These are phyloP conservation scores for Drosophila silvestris DNA, from an alignment of 2,888 invertebrate genomes.

Conservation along the genomic window DNA sequence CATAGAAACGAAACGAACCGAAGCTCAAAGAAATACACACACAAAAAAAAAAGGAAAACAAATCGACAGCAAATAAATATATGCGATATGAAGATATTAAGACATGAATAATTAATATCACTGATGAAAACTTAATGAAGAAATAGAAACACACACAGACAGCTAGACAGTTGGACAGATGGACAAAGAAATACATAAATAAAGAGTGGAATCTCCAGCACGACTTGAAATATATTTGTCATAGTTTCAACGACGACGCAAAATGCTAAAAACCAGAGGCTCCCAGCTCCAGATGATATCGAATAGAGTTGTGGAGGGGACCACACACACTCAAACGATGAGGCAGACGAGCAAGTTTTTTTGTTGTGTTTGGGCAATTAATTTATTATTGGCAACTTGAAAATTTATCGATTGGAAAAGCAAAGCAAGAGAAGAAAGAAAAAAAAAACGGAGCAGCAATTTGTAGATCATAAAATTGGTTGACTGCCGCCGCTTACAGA, in stretches of 20 bases:
- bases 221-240: constrained; percentile 81
- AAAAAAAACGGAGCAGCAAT: constrained; percentile 64
- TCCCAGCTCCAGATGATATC: constrained; percentile 21
- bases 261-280: constrained; percentile 74
- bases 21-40: constrained; percentile 19
- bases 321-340: constrained; percentile 55
- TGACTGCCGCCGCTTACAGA: constrained; percentile 30
- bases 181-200: constrained; percentile 42
- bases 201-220: constrained; percentile 63
- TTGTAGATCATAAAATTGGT: constrained; percentile 76
- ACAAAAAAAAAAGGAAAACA: constrained; percentile 18
- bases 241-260: constrained; percentile 71
- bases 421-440: constrained; percentile 9
- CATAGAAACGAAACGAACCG: constrained; percentile 61
- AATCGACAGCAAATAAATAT: constrained; percentile 62
- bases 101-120: constrained; percentile 82
- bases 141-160: constrained; percentile 67
- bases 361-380: constrained; percentile 65
- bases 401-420: constrained; percentile 71
- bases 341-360: constrained; percentile 61
- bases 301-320: constrained; percentile 25
- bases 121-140: constrained; percentile 82
- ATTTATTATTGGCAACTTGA: constrained; percentile 76
- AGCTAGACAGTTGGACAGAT: constrained; percentile 4
- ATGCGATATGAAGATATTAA: constrained; percentile 78